Evolutionary conservation across 1,140 invertebrate genomes (phyloP).

Genomic region (Zaprionus ornatus): DNA sequence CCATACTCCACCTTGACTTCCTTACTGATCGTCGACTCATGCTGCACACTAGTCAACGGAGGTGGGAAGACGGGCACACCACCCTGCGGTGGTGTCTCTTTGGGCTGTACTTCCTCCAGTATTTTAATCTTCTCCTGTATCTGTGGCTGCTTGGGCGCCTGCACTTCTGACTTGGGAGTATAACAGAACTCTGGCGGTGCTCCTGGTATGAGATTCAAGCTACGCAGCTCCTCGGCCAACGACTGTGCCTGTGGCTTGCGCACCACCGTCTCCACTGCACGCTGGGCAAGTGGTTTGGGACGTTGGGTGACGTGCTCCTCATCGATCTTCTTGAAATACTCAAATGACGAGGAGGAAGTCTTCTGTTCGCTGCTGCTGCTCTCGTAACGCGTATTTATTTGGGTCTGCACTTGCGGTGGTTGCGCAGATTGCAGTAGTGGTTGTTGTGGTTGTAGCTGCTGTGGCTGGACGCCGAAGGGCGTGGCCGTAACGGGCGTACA

Average conservation of each 20-base stretch:
- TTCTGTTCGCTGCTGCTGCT: slow-evolving; percentile 63
- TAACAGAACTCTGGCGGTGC: slow-evolving; percentile 90
- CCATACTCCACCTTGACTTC: slow-evolving; percentile 76
- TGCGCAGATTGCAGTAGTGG: slow-evolving; percentile 11
- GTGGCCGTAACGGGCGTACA: slow-evolving; percentile 58
- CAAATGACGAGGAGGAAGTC: slow-evolving; percentile 83
- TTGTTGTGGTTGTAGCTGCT: slow-evolving; percentile 42
- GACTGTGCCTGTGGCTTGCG: slow-evolving; percentile 55
- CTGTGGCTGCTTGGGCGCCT: slow-evolving; percentile 81
- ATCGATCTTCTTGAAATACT: slow-evolving; percentile 86
- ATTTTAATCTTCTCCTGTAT: slow-evolving; percentile 87
- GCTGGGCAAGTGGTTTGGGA: slow-evolving; percentile 60
- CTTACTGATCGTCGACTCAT: slow-evolving; percentile 65
- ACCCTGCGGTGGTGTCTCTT: slow-evolving; percentile 87
- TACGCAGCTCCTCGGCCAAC: slow-evolving; percentile 72
- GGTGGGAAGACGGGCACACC: slow-evolving; percentile 84
- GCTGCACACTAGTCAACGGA: slow-evolving; percentile 60
- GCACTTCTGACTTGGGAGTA: slow-evolving; percentile 85
- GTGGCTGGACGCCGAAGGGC: slow-evolving; percentile 46
- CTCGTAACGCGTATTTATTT: slow-evolving; percentile 60
- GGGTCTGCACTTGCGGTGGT: slow-evolving; percentile 53
- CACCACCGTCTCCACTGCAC: slow-evolving; percentile 60
- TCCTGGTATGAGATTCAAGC: slow-evolving; percentile 88
- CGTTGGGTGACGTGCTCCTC: slow-evolving; percentile 59
- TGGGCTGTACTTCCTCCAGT: slow-evolving; percentile 87